Evolutionary conservation across 2,113 vertebrate genomes (phyloP), one percentile per base, ranked within the genome.

Genomic region (Nestor notabilis): DNA sequence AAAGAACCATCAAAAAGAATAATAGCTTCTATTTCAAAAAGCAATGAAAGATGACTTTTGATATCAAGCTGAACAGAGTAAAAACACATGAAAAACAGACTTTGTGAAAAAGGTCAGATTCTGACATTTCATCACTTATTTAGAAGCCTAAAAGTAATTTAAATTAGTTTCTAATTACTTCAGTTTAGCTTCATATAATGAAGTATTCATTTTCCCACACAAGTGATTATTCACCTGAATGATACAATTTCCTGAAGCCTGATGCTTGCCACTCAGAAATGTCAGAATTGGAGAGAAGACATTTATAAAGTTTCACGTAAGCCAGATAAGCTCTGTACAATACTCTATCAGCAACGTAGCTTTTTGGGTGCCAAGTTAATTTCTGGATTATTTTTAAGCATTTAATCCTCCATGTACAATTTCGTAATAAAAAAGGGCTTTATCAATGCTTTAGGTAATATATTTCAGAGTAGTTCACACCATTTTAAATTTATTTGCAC

Each of bases 1-100:
- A 90, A 93, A 37, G 52, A 93, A 60, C 56, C 28, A 83, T 95
- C 72, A 71, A 92, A 93, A 87, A 66, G 49, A 89, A 69, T 91
- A 94, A 72, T 2, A 80, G 49, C 43, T 49, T 83, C 65, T 71
- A 61, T 64, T 92, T 90, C 56, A 76, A 86, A 92, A 60, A 68
- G 46, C 29, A 91, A 87, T 64, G 72, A 87, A 88, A 95, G 86
- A 88, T 55, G 63, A 95, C 83, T 90, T 90, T 24, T 82, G 64
- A 55, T 81, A 95, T 35, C 63, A 91, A 92, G 63, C 16, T 82
- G 35, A 89, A 95, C 43, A 87, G 63, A 86, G 24, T 44, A 91
- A 88, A 65, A 74, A 50, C 46, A 91, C 19, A 82, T 7, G 77
- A 65, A 75, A 65, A 90, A 55, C 9, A 72, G 35, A 61, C 43